phyloP scores from a whole-genome alignment of 2,888 invertebrate genomes.

The Leptothorax acervorum region DNA sequence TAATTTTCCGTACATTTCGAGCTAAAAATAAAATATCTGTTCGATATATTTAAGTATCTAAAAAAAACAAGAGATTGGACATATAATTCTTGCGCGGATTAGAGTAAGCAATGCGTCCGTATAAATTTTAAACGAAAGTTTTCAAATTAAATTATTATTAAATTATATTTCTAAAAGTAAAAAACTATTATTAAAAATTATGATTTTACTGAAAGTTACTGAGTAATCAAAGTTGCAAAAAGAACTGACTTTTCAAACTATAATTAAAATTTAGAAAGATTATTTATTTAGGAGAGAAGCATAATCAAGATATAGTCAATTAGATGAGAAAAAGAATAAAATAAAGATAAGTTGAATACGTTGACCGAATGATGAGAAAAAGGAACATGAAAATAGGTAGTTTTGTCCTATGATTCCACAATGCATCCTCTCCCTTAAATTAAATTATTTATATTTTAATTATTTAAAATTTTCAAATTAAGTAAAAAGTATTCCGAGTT shows the following conservation, averaged over 20 bases:
- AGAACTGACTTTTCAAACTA: not conserved
- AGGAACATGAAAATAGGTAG: not conserved
- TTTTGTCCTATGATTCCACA: not conserved
- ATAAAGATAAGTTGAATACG: not conserved
- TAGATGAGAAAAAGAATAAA: not conserved
- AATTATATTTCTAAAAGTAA: not conserved
- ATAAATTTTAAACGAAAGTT: not conserved
- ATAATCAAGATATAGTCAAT: not conserved
- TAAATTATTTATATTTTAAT: not conserved
- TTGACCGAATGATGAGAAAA: not conserved
- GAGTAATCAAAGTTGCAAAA: not conserved
- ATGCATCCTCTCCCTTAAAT: not conserved
- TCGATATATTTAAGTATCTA: not conserved
- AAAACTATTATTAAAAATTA: not conserved
- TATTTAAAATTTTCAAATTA: conserved; percentile 6
- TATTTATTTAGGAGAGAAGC: not conserved
- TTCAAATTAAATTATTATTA: not conserved
- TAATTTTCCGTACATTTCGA: not conserved
- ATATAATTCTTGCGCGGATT: not conserved
- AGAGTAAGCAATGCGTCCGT: not conserved
- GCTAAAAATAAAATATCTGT: not conserved
- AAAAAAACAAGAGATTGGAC: not conserved
- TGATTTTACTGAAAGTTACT: not conserved
- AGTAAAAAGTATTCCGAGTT: not conserved
- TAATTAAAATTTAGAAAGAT: not conserved